These are phyloP conservation scores for Aegotheles bennettii DNA, from an alignment of 2,113 vertebrate genomes.

Conservation along the genomic window DNA sequence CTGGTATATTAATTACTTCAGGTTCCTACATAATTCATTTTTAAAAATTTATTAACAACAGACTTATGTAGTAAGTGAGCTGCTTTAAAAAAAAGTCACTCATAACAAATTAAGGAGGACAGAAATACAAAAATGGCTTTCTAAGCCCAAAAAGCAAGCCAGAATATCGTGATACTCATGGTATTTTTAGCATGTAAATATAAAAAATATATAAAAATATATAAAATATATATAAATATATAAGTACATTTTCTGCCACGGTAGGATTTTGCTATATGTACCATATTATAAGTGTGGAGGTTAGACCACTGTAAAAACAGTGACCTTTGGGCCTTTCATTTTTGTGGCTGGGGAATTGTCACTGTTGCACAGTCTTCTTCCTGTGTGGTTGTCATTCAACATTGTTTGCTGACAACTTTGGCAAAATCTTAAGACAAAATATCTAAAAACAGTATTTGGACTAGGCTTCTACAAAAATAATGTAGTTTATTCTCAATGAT, in stretches of 20 bases:
- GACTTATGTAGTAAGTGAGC: background rate
- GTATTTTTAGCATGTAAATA: background rate
- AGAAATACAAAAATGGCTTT: background rate
- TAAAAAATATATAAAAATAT: no score
- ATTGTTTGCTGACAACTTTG: background rate
- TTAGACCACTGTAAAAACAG: background rate
- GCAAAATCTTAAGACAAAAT: background rate
- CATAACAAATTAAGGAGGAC: background rate
- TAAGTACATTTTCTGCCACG: background rate
- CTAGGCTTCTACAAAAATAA: background rate
- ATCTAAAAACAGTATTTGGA: background rate
- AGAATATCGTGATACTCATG: background rate
- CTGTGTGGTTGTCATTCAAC: background rate
- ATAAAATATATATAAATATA: no score
- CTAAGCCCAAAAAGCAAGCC: background rate
- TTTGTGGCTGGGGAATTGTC: background rate
- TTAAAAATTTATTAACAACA: background rate
- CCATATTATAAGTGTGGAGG: background rate
- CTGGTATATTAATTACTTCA: background rate
- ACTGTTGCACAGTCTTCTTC: background rate
- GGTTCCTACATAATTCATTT: background rate
- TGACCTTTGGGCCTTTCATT: background rate
- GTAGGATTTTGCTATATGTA: background rate
- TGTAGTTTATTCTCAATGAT: background rate
- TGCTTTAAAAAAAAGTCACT: background rate